Conservation (phyloP, 2,888 invertebrate genomes). For the Leucoma salicis region DNA sequence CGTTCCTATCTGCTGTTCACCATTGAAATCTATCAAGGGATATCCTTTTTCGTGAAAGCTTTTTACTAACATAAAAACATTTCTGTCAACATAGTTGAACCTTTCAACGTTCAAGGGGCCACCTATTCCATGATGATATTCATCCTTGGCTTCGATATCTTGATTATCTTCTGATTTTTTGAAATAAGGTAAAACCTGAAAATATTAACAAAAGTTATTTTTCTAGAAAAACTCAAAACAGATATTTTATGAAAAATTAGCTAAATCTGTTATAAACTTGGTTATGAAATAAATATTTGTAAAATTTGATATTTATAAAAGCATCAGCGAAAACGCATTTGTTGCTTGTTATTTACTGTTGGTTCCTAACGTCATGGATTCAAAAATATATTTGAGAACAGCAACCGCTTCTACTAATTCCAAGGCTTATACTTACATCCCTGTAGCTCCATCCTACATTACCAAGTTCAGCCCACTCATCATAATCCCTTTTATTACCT, state of each 20-base stretch:
- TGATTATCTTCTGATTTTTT: conserved; percentile 84
- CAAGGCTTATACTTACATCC: conserved; percentile 54
- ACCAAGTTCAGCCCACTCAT: conserved; percentile 84
- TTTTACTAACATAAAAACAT: conserved; percentile 75
- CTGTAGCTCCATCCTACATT: conserved; percentile 83
- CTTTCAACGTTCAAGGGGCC: conserved; percentile 84
- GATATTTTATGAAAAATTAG: no score
- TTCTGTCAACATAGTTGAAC: conserved; percentile 82
- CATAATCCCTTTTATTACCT: conserved; percentile 84
- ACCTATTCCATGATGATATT: conserved; percentile 76
- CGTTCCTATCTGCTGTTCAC: conserved; percentile 80
- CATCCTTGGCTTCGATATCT: conserved; percentile 69
- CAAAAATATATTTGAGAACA: background rate
- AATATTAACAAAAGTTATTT: no score
- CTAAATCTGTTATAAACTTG: no score
- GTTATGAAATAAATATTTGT: no score
- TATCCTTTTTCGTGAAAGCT: conserved; percentile 84
- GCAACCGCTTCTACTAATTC: background rate
- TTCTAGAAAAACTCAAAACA: no score
- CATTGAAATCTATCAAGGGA: conserved; percentile 80
- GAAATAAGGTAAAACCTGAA: conserved; percentile 85
- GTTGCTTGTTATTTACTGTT: no score
- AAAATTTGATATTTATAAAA: no score
- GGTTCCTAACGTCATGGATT: no score
- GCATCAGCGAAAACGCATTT: no score